A percentile compares a stretch with the other conserved stretches of the same genome.
phyloP scores from a whole-genome alignment of 2,113 vertebrate species.

The Syngnathoides biaculeatus region DNA sequence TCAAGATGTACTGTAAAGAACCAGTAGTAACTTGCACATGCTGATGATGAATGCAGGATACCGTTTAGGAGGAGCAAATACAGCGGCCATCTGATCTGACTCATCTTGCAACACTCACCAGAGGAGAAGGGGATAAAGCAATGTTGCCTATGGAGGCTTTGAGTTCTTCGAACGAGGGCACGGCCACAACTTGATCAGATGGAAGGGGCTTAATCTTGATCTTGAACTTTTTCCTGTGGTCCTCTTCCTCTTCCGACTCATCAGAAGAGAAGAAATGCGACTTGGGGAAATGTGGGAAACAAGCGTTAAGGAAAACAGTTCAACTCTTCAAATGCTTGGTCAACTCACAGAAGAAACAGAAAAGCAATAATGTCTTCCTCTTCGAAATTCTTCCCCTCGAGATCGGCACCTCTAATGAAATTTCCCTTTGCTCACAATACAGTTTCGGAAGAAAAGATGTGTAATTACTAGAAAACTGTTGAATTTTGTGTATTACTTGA shows the following conservation, averaged over 20 bases:
- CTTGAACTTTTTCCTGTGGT: slow-evolving; percentile 92
- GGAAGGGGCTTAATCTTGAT: slow-evolving; percentile 92
- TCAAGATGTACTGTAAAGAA: not conserved
- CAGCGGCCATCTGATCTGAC: slow-evolving; percentile 40
- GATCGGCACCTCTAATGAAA: not conserved
- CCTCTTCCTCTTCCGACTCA: slow-evolving; percentile 93
- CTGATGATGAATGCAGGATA: not conserved
- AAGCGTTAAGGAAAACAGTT: slow-evolving; percentile 78
- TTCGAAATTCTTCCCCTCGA: not conserved
- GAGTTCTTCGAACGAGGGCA: slow-evolving; percentile 87
- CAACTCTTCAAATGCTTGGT: not conserved
- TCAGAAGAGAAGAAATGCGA: slow-evolving; percentile 94
- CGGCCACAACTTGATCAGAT: slow-evolving; percentile 71
- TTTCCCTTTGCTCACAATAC: not conserved
- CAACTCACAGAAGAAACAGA: not conserved
- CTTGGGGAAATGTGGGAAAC: slow-evolving; percentile 70
- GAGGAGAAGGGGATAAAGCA: slow-evolving; percentile 86
- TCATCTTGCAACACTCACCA: too few species aligned
- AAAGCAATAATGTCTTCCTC: not conserved
- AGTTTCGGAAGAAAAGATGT: not conserved
- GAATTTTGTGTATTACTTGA: too few species aligned
- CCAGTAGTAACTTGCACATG: not conserved
- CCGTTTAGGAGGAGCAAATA: not conserved
- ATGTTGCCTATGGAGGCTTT: slow-evolving; percentile 95
- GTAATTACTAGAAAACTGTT: not conserved